Conservation (phyloP, 2,113 vertebrate species). For the Aptenodytes forsteri region DNA sequence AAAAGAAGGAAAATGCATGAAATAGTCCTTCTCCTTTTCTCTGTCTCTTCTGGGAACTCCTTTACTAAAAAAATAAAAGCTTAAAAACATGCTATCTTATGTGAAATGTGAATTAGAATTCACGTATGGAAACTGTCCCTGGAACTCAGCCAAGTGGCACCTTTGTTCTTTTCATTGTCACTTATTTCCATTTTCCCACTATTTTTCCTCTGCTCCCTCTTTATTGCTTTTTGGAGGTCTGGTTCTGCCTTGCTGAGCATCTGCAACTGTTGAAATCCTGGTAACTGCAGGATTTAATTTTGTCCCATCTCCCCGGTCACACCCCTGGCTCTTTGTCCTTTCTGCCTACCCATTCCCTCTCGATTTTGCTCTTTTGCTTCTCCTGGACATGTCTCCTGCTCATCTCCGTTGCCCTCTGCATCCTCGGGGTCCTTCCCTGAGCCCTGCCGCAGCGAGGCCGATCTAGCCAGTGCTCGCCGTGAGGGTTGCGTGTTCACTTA, state of each 20-base stretch:
- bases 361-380: neutral
- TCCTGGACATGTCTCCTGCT: neutral
- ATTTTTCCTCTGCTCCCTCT: neutral
- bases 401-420: neutral
- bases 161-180: constrained; percentile 4
- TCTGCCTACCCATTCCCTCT: neutral
- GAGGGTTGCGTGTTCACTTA: neutral
- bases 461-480: fast-evolving
- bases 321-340: neutral
- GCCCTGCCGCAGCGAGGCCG: fast-evolving
- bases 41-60: neutral
- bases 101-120: neutral
- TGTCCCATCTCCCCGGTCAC: neutral
- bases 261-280: neutral
- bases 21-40: neutral
- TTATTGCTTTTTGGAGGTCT: neutral
- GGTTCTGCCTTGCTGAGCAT: neutral
- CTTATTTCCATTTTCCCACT: neutral
- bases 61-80: neutral
- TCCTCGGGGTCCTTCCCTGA: neutral
- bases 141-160: constrained; percentile 17
- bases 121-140: neutral
- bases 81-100: neutral
- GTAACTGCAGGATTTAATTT: neutral
- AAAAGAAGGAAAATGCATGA: neutral